Percentiles rank a stretch among this genome's conserved stretches.
phyloP scores from a whole-genome alignment of 2,797 vertebrate genomes.

The Enteromius radiatus region DNA sequence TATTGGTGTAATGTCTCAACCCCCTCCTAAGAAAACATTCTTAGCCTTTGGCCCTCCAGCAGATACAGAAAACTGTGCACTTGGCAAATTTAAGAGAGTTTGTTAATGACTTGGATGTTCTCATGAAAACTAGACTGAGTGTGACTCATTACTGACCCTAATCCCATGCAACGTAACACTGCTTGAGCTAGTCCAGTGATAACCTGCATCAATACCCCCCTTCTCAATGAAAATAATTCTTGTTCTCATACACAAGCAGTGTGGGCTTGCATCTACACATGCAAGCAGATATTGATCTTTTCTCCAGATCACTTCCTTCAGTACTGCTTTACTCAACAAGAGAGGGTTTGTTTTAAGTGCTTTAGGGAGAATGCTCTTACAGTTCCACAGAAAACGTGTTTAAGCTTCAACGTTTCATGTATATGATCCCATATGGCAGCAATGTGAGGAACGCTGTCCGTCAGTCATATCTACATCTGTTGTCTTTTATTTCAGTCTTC shows the following conservation, averaged over 20 bases:
- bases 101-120: conserved; percentile 54
- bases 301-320: conserved; percentile 31
- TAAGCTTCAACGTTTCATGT: background rate
- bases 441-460: background rate
- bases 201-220: conserved; percentile 8
- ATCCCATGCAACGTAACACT: conserved; percentile 34
- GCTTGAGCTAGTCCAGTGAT: conserved; percentile 6
- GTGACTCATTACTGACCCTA: conserved; percentile 5
- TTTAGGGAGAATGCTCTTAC: background rate
- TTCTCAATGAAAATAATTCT: conserved; percentile 23
- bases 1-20: conserved; percentile 19
- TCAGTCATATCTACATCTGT: conserved; percentile 4
- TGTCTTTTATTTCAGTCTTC: conserved; percentile 7
- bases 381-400: background rate
- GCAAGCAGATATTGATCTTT: conserved; percentile 42
- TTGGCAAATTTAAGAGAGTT: conserved; percentile 43
- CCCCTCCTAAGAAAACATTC: conserved; percentile 34
- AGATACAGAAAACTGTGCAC: conserved; percentile 44
- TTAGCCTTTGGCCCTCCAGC: conserved; percentile 48
- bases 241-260: conserved; percentile 36
- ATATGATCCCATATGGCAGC: conserved; percentile 13
- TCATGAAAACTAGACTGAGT: conserved; percentile 33
- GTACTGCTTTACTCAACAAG: conserved; percentile 10
- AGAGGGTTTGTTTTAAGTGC: conserved; percentile 29
- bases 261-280: conserved; percentile 26